These are phyloP conservation scores for Trochalopteron elliotii DNA, from an alignment of 2,113 vertebrate genomes.

Conservation along the genomic window DNA sequence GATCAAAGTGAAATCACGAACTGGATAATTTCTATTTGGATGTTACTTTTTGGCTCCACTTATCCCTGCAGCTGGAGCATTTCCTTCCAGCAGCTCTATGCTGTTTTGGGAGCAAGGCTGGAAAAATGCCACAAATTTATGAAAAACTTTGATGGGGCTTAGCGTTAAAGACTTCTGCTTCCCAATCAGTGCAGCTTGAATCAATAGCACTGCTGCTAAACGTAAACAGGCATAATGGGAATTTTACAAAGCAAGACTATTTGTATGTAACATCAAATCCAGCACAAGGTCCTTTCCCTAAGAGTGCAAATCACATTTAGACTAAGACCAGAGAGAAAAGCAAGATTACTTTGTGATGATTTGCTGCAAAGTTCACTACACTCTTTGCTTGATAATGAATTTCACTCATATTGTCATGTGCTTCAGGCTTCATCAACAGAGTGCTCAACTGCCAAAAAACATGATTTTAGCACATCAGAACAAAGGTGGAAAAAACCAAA, in stretches of 20 bases:
- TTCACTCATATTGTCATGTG: slow-evolving; percentile 65
- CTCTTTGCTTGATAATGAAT: slow-evolving; percentile 77
- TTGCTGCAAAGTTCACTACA: slow-evolving; percentile 69
- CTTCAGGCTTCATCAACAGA: slow-evolving; percentile 73
- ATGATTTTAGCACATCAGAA: slow-evolving; percentile 71
- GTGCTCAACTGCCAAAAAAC: slow-evolving; percentile 54
- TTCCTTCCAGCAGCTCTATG: neutral
- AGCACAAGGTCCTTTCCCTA: slow-evolving; percentile 59
- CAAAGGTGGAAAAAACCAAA: slow-evolving; percentile 53
- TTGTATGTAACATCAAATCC: neutral
- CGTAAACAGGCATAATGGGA: slow-evolving; percentile 8
- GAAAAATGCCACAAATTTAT: slow-evolving; percentile 15
- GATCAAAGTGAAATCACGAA: slow-evolving; percentile 34
- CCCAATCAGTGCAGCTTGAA: slow-evolving; percentile 28
- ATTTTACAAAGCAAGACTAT: slow-evolving; percentile 60
- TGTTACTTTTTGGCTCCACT: slow-evolving; percentile 32
- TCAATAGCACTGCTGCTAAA: neutral
- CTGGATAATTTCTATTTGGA: slow-evolving; percentile 42
- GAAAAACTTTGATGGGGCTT: slow-evolving; percentile 41
- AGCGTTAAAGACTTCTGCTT: slow-evolving; percentile 27
- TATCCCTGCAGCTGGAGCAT: slow-evolving; percentile 32
- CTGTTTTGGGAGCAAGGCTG: neutral
- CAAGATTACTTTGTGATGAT: slow-evolving; percentile 65
- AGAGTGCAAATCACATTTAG: slow-evolving; percentile 65
- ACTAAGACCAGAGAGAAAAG: slow-evolving; percentile 65